phyloP scores from a whole-genome alignment of 2,797 vertebrate genomes.

The Scolopax bukidnonensis region DNA sequence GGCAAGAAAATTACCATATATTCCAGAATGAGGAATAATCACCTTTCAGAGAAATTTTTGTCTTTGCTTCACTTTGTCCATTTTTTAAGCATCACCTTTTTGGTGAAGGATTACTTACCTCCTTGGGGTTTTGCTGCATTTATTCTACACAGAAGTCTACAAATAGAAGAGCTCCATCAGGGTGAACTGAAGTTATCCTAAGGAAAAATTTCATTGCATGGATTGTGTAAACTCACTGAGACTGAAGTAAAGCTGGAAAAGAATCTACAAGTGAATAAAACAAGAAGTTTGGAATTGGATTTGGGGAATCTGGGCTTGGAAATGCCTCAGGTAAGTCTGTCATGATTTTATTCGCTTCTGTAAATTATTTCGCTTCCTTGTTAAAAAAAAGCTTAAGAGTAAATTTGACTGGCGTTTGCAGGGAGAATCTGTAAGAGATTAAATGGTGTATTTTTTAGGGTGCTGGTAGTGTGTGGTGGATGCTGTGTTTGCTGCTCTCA shows the following conservation, averaged over 20 bases:
- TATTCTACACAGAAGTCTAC: constrained; percentile 66
- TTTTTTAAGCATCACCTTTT: not conserved
- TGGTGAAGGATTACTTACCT: constrained; percentile 21
- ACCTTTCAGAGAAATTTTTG: not conserved
- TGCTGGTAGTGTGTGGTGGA: not conserved
- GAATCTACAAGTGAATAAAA: constrained; percentile 83
- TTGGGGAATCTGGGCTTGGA: constrained; percentile 89
- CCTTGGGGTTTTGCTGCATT: constrained; percentile 56
- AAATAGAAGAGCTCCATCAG: constrained; percentile 63
- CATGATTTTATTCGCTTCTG: not conserved
- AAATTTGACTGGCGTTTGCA: not conserved
- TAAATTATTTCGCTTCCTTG: not conserved
- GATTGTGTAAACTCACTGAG: constrained; percentile 71
- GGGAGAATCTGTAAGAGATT: not conserved
- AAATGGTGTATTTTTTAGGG: not conserved
- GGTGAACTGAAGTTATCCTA: constrained; percentile 71
- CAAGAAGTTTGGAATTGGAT: constrained; percentile 86
- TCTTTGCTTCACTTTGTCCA: not conserved
- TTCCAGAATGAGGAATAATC: not conserved
- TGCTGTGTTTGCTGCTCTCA: not conserved
- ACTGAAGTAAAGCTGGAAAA: constrained; percentile 83
- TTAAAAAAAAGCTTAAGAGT: not conserved
- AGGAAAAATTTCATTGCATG: constrained; percentile 72
- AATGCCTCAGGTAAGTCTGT: constrained; percentile 95
- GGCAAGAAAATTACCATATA: not conserved